Base-by-base conservation (phyloP, 1,140 invertebrate genomes). In the Hirudo medicinalis region DNA sequence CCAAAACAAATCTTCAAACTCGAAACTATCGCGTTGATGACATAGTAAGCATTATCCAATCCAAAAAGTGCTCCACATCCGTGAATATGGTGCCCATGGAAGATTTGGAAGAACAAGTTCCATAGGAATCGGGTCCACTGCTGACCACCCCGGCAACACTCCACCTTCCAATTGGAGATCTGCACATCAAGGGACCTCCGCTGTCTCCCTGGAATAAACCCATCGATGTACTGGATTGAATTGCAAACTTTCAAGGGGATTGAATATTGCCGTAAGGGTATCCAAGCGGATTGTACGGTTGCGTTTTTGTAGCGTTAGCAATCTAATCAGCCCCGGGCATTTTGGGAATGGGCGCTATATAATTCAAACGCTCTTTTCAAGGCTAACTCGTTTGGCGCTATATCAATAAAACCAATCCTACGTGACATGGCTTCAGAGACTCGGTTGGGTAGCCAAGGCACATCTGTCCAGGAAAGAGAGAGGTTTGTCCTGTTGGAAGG, bases 111-210 rank as follows among this genome's bases (percentile, higher is more conserved):
- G 57, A 4, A 63, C 57, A 63, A 13, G 57, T 25, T 63, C 71
- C 71, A 36, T 55, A 71, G 9, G 54, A 32, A 0, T 53, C 54
- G 20, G 68, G 29, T n/a, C 72, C 72, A 22, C 43, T 92, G 15
- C 91, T 94, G 2, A 95, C 92, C 20, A 95, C 91, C 11, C 92
- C 90, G 67, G 90, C 90, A 27, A 94, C 84, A 78, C 88, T 91
- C 91, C 91, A 94, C 36, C 90, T 82, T 5, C 90, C 90, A 15
- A 88, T 87, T 76, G 88, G 87, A 78, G 92, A 90, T 54, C 84
- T 84, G 57, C 92, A 81, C 90, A 92, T 93, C 71, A 94, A 80
- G 0, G 91, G 91, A 0, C 91, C 91, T 0, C 91, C 91, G 70
- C 90, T 91, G 78, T 92, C 90, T 0, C 90, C 90, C 84, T 91